Evolutionary conservation across 2,797 vertebrate species (phyloP).

Genomic region (Kryptolebias ocellatus): DNA sequence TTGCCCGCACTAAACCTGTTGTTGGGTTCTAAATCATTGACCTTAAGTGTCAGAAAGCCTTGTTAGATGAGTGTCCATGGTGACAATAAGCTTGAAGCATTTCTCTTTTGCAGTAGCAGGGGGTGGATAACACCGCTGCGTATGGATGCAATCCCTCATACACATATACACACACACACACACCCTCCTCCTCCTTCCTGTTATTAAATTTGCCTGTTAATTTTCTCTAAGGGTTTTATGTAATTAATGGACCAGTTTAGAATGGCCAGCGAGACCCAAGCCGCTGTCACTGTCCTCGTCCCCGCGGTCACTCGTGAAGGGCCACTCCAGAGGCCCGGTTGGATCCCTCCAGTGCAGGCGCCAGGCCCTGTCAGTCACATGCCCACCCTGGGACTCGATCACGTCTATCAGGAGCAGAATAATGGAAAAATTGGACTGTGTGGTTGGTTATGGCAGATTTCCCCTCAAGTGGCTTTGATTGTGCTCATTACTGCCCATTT

Average conservation of each 20-base stretch:
- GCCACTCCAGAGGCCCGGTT: slow-evolving; percentile 42
- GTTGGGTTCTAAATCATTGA: slow-evolving; percentile 60
- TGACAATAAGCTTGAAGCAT: slow-evolving; percentile 61
- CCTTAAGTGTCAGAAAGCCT: slow-evolving; percentile 66
- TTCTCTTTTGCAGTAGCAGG: slow-evolving; percentile 49
- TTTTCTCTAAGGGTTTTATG: slow-evolving; percentile 78
- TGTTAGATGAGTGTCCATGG: slow-evolving; percentile 57
- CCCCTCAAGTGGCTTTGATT: slow-evolving; percentile 88
- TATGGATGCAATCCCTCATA: slow-evolving; percentile 30
- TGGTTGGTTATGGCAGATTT: slow-evolving; percentile 37
- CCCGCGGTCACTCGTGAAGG: slow-evolving; percentile 54
- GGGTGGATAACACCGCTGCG: slow-evolving; percentile 38
- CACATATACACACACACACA: slow-evolving; percentile 30
- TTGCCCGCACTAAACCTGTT: slow-evolving; percentile 52
- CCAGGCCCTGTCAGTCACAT: slow-evolving; percentile 67
- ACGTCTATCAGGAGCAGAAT: slow-evolving; percentile 66
- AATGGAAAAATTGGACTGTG: slow-evolving; percentile 56
- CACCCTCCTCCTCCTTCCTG: slow-evolving; percentile 45
- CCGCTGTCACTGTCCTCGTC: slow-evolving; percentile 49
- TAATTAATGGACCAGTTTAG: slow-evolving; percentile 81
- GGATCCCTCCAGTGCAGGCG: slow-evolving; percentile 54
- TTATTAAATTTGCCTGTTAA: slow-evolving; percentile 78
- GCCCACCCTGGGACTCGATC: slow-evolving; percentile 58
- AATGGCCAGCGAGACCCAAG: slow-evolving; percentile 58
- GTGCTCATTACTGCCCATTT: slow-evolving; percentile 94